Conservation (phyloP, 1,140 invertebrate species). For the Pogonomyrmex californicus region DNA sequence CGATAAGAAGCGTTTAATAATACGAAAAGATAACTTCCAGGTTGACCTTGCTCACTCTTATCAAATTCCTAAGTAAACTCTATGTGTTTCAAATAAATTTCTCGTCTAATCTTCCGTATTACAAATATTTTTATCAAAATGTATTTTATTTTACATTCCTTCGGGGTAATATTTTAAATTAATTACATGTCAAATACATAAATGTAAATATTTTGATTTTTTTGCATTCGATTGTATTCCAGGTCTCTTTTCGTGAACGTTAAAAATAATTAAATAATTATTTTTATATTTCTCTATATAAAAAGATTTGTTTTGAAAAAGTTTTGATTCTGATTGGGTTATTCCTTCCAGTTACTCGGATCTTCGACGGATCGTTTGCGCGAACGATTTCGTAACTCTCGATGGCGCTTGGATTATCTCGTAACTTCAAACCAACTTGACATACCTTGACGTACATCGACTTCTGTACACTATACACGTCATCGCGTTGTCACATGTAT, state of each 20-base stretch:
- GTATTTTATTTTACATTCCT: not conserved
- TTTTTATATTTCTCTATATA: too few relatives aligned
- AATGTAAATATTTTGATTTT: not conserved
- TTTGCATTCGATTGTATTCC: not conserved
- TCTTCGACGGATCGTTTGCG: not conserved
- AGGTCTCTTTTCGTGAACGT: not conserved
- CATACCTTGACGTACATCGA: conserved; percentile 17
- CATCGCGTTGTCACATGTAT: not conserved
- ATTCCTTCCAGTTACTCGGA: not conserved
- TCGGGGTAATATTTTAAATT: not conserved
- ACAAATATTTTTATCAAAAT: not conserved
- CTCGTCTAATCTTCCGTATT: not conserved
- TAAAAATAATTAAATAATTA: not conserved
- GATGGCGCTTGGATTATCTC: not conserved
- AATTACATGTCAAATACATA: not conserved
- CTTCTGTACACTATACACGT: conserved; percentile 6
- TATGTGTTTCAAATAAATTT: not conserved
- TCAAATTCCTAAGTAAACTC: conserved; percentile 6
- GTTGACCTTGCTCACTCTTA: conserved; percentile 27
- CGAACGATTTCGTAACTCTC: conserved; percentile 17
- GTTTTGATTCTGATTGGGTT: not conserved
- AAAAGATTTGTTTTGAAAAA: not conserved
- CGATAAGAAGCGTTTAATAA: conserved; percentile 59
- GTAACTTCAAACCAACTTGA: not conserved
- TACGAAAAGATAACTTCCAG: not conserved